phyloP scores from a whole-genome alignment of 2,888 invertebrate genomes.

The Hydraecia micacea region DNA sequence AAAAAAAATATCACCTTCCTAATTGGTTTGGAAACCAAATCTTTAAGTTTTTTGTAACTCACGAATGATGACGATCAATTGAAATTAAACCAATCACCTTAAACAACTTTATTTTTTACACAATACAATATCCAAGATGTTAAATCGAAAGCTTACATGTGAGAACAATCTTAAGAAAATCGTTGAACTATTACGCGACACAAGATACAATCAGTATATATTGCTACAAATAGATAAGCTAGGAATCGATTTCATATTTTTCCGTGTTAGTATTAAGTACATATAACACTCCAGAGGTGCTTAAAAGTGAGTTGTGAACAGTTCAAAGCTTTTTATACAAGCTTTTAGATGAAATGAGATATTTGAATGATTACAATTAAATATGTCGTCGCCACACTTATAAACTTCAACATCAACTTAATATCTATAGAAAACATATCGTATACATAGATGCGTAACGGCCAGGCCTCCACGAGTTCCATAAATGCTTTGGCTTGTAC shows the following conservation, averaged over 20 bases:
- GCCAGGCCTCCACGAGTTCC: constrained; percentile 80
- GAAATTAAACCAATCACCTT: constrained; percentile 8
- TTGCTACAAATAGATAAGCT: background rate
- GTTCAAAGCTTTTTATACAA: background rate
- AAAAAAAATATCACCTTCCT: background rate
- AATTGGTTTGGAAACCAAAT: background rate
- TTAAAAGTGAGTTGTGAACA: background rate
- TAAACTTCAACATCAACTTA: constrained; percentile 81
- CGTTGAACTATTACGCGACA: background rate
- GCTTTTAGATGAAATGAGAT: constrained; percentile 74
- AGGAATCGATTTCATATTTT: background rate
- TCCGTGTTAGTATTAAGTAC: background rate
- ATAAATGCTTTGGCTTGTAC: constrained; percentile 81
- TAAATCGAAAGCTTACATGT: constrained; percentile 10
- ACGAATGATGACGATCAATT: background rate
- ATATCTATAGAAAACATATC: constrained; percentile 83
- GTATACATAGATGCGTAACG: constrained; percentile 74
- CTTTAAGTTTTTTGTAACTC: too few species aligned
- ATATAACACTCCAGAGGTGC: constrained; percentile 1
- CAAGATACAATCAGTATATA: background rate
- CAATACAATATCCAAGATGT: background rate
- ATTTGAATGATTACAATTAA: constrained; percentile 84
- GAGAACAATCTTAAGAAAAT: background rate
- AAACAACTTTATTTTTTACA: constrained; percentile 15
- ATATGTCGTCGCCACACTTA: constrained; percentile 82